Evolutionary conservation across 2,797 vertebrate genomes (phyloP), one percentile per base, ranked within the genome.

Genomic region (Rousettus madagascariensis): DNA sequence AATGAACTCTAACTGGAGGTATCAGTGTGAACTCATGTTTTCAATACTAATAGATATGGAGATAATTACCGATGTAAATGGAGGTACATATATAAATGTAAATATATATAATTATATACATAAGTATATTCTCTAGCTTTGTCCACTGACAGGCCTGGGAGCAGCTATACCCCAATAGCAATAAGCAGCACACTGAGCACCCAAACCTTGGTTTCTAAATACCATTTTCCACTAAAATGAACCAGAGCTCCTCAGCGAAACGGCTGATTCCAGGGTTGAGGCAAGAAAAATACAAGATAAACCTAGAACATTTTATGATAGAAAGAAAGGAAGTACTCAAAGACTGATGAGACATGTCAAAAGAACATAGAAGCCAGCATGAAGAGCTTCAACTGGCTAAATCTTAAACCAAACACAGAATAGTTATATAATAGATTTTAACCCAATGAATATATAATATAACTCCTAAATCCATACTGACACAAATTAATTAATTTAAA

Each of bases 371-470:
- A 59, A 86, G 38, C 19, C 66, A 84, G 59, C 4, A 4, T 87
- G 24, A 79, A 79, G n/a, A 88, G 30, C 38, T 77, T 7, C 1
- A 11, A 22, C 0, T 43, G 75, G 74, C 8, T 79, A 78, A 89
- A 96, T 74, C 57, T 41, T 92, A 85, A 94, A 78, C 33, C 41
- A 61, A 91, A 51, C 46, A 86, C 69, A 94, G 65, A 66, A 80
- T 53, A 57, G 75, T 46, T 30, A 90, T 5, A 75, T 26, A 87
- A 83, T 1, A 84, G 26, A 83, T 74, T 72, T 82, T 87, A 91
- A 93, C n/a, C 49, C 28, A 88, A 72, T 51, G 43, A 86, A 59
- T 66, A 59, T 59, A 77, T 33, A 89, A 66, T 91, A 46, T 69
- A 68, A 92, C 36, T 65, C 2, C 12, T 26, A 90, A 57, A 16